These are phyloP conservation scores for Tragopan temminckii DNA, from an alignment of 2,797 vertebrate genomes.

Conservation along the genomic window DNA sequence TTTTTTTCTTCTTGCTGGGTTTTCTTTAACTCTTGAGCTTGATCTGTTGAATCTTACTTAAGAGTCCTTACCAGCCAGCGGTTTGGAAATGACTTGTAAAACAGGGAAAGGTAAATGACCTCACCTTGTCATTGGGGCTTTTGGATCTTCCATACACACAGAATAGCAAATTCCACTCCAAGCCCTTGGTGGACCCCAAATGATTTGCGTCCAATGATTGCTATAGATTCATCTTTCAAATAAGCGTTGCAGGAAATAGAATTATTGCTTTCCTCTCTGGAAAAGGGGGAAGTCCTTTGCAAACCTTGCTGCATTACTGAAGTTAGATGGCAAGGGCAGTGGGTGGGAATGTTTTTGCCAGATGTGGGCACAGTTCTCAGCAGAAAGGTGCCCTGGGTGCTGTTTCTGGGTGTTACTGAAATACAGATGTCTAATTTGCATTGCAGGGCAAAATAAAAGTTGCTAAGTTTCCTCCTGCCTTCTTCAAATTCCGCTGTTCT, in stretches of 20 bases:
- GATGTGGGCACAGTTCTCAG: neutral
- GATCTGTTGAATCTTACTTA: neutral
- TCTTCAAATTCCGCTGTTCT: slow-evolving; percentile 32
- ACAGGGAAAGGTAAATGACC: neutral
- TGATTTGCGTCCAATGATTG: neutral
- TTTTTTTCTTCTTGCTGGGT: neutral
- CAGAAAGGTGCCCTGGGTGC: neutral
- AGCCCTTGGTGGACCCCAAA: neutral
- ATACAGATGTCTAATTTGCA: slow-evolving; percentile 5
- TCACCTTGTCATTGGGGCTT: neutral
- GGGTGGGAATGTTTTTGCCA: neutral
- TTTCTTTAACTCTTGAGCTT: neutral
- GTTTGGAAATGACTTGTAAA: neutral
- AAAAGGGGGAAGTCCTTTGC: neutral
- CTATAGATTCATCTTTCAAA: neutral
- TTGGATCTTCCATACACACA: fast-evolving
- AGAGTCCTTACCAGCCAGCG: neutral
- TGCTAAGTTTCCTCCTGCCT: slow-evolving; percentile 21
- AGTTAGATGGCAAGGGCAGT: neutral
- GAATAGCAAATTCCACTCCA: neutral
- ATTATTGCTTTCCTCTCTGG: neutral
- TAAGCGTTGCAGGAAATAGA: neutral
- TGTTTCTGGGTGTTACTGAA: slow-evolving; percentile 22
- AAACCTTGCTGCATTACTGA: neutral
- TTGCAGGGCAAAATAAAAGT: neutral